Base-by-base conservation (phyloP, 2,797 vertebrate species). In the Peromyscus nudipes region DNA sequence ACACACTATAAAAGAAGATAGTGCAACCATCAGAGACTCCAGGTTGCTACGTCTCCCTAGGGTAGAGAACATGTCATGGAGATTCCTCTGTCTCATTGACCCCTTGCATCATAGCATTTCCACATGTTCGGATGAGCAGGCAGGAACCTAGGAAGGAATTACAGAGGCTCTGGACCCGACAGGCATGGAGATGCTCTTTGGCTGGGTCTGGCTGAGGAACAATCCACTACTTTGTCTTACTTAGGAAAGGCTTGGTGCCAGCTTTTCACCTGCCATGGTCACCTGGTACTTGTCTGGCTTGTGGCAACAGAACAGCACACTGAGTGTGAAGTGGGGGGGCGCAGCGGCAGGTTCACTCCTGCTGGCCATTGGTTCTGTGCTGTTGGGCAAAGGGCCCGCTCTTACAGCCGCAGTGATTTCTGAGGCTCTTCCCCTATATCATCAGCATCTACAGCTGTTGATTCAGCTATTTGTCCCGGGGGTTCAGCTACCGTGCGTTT, bases 131-230 rank as follows among this genome's bases (percentile, higher is more conserved):
- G 46, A 55, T 67, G 67, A 97, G 46, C 52, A 91, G 87, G 43
- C 60, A 85, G 64, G 52, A 94, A 65, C 89, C 65, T 82, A 88
- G 55, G 84, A 87, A 83, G 91, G 95, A 95, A 52, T 69, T 37
- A 69, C 83, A 96, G 88, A 95, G 57, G 43, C 57, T 46, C 43
- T 76, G 3, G 81, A 69, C 87, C 93, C 87, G 62, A 69, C 71
- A 90, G 76, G 65, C 31, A 71, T 83, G 40, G 34, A 21, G 49
- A 73, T 40, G 75, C 49, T 92, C 67, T 89, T 57, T 65, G 57
- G 79, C 55, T 79, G 21, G 29, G 11, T 79, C 90, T 92, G 91
- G 62, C 95, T 86, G 29, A 43, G 71, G 71, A 88, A 71, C 23
- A 69, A 0, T 76, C 49, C 83, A 7, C 73, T 29, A 25, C 79